Evolutionary conservation across 2,113 vertebrate species (phyloP), one percentile per base, ranked within the genome.

Genomic region (Heptranchias perlo): DNA sequence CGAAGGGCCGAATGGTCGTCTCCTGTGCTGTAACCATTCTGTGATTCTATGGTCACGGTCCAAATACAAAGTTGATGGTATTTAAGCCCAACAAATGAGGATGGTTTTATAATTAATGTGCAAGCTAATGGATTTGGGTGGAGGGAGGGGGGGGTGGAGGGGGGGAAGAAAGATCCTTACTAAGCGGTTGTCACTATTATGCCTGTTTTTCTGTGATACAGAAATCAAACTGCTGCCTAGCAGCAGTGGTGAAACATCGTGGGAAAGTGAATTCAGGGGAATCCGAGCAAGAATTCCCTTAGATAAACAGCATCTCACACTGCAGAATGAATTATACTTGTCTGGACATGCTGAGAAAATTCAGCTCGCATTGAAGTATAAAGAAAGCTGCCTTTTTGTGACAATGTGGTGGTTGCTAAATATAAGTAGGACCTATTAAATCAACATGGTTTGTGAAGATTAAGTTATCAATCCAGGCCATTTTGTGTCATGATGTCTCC

Each of bases 231-330:
- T 92, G 87, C 87, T 54, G n/a, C n/a, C n/a, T n/a, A n/a, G n/a
- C n/a, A n/a, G n/a, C 35, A 58, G 54, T 61, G 52, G 54, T 16
- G 16, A 92, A 92, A 35, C 35, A 92, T n/a, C 87, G 87, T 92
- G 87, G 87, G 87, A 92, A 92, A 92, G 35, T 92, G 87, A 92
- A 92, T 92, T 89, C 4, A 44, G 87, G 28, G 87, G 52, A 92
- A 92, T 92, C 54, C 13, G 28, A 35, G 54, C 35, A 92, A 92
- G 52, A 92, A 92, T 92, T 92, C 52, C 13, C 52, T 92, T 92
- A 92, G 6, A 61, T n/a, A 61, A 92, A 92, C 52, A 91, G 35
- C 31, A 92, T 92, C 58, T 92, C 58, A 35, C 89, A 62, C 61
- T 93, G 89, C 31, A 62, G 89, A 62, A 6, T 82, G 39, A 44